These are phyloP conservation scores for Xestia xanthographa DNA, from an alignment of 2,888 invertebrate genomes.

Conservation along the genomic window DNA sequence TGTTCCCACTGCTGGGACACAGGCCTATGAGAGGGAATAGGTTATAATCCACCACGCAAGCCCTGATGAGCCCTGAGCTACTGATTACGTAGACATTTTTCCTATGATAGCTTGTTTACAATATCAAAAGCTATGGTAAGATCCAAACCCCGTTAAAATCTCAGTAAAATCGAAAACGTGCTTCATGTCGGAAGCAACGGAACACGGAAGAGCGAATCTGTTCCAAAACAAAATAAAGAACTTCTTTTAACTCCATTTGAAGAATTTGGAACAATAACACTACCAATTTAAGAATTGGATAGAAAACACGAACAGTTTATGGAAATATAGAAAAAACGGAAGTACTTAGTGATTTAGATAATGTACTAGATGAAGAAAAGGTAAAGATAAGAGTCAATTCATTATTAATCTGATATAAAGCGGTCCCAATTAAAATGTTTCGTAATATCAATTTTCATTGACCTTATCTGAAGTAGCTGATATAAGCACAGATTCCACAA, in stretches of 20 bases:
- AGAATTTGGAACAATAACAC: slow-evolving; percentile 54
- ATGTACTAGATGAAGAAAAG: slow-evolving; percentile 19
- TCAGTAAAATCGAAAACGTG: slow-evolving; percentile 51
- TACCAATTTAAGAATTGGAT: slow-evolving; percentile 34
- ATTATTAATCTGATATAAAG: slow-evolving; percentile 23
- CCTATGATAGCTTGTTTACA: slow-evolving; percentile 3
- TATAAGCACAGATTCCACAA: slow-evolving; percentile 22
- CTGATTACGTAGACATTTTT: neutral
- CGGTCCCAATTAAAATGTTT: slow-evolving; percentile 22
- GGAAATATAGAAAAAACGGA: slow-evolving; percentile 33
- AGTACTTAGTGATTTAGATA: slow-evolving; percentile 22
- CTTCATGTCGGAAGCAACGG: slow-evolving; percentile 37
- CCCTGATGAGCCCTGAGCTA: too few species aligned
- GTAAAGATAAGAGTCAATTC: slow-evolving; percentile 22
- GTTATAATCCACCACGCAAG: too few species aligned
- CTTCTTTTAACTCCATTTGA: slow-evolving; percentile 32
- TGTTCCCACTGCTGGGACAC: too few species aligned
- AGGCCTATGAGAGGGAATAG: too few species aligned
- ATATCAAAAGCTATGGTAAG: slow-evolving; percentile 1
- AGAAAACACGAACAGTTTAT: slow-evolving; percentile 41
- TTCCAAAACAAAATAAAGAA: slow-evolving; percentile 52
- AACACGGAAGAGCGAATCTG: slow-evolving; percentile 58
- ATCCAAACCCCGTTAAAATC: slow-evolving; percentile 19
- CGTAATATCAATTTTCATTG: slow-evolving; percentile 18
- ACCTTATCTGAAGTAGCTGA: slow-evolving; percentile 29